Evolutionary conservation across 35 echinoderm and acorn worm genomes (phyloP), one percentile per base, ranked within the genome.

Genomic region (Nesometra sesokonis): DNA sequence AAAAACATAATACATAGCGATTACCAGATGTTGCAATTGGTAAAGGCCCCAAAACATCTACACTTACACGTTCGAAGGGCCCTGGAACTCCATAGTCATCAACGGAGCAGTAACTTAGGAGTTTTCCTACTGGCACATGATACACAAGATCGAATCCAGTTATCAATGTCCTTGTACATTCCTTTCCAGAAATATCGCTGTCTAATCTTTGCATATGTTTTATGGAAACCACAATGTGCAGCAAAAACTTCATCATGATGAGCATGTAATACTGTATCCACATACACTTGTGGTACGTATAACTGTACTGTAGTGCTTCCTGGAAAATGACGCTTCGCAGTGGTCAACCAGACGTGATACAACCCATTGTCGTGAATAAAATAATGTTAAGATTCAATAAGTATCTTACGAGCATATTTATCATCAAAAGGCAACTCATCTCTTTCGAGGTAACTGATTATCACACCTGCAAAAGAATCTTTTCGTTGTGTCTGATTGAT

Each of bases 61-160:
- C n/a, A n/a, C n/a, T n/a, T n/a, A 84, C 82, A 38, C 82, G 38
- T 29, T 84, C 82, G 43, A 84, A 84, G 36, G 82, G 82, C 30
- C 36, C 39, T 29, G 37, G 13, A 7, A 43, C 7, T 29, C 32
- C 82, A 84, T 84, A 7, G 39, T 43, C 39, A 43, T 43, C 39
- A 43, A 15, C 39, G 39, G 39, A 43, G 39, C 39, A 84, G 32
- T 1, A 84, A 36, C 36, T 84, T 84, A 15, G 82, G 82, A 1
- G 36, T 46, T 46, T 84, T 84, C 37, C 17, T 52, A 29, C 47
- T 1, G 0, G 82, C 36, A 46, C 82, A 84, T 23, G 82, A 84
- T 46, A 46, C 36, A 84, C 35, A 84, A 38, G 82, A 84, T 40
- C 82, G 19, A 1, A 84, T 46, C 34, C 82, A 84, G 21, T 84